A percentile compares a stretch with the other conserved stretches of the same genome.
Evolutionary conservation across 1,140 invertebrate genomes (phyloP).

Genomic region (Campoletis sonorensis): DNA sequence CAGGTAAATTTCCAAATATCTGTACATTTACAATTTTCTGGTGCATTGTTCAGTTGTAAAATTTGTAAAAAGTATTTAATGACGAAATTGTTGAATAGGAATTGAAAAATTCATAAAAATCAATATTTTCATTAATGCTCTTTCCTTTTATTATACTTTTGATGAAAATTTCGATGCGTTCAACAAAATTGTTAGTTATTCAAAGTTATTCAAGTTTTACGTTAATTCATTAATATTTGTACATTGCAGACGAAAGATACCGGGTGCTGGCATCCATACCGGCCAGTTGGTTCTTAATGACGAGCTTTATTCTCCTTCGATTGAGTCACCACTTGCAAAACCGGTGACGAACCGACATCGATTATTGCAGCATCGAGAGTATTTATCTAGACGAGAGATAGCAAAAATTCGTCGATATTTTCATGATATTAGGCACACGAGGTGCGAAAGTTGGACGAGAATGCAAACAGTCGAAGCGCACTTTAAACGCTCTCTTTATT

Average conservation of each 20-base stretch:
- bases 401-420: slow-evolving; percentile 26
- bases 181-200: no score
- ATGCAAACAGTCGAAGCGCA: not conserved
- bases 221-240: slow-evolving; percentile 52
- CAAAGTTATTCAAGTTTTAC: no score
- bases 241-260: slow-evolving; percentile 84
- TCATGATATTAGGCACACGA: slow-evolving; percentile 10
- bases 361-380: not conserved
- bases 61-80: no score
- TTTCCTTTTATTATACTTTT: no score
- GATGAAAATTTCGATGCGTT: no score
- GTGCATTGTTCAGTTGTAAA: no score
- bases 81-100: no score
- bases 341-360: slow-evolving; percentile 64
- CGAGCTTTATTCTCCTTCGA: slow-evolving; percentile 81
- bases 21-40: not conserved
- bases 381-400: slow-evolving; percentile 52
- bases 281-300: slow-evolving; percentile 80
- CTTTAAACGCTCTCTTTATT: not conserved
- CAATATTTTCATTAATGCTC: no score
- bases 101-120: no score
- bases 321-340: slow-evolving; percentile 69
- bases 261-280: slow-evolving; percentile 84
- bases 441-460: slow-evolving; percentile 2
- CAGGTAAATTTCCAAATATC: slow-evolving; percentile 81